Percentiles rank a stretch among this genome's conserved stretches.
Evolutionary conservation across 2,888 invertebrate species (phyloP).

Genomic region (Pollenia angustigena): DNA sequence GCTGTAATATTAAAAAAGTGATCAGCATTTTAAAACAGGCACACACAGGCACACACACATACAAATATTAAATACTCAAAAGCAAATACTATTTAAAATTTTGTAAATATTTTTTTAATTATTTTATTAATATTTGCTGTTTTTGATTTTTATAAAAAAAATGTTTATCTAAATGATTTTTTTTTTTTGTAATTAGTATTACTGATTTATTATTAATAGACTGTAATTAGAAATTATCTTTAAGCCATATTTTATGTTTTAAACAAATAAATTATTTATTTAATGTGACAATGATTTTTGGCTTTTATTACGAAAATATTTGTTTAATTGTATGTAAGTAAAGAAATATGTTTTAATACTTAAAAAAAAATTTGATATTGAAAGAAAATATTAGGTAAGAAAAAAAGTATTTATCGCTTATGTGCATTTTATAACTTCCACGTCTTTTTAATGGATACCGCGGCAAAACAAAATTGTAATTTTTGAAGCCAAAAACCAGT

Average conservation of each 20-base stretch:
- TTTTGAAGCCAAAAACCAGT: too few relatives aligned
- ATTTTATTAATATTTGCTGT: slow-evolving; percentile 4
- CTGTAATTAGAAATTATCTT: slow-evolving; percentile 67
- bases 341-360: neutral
- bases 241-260: slow-evolving; percentile 60
- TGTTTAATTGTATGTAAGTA: neutral
- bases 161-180: neutral
- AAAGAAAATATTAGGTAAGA: too few relatives aligned
- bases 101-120: slow-evolving; percentile 44
- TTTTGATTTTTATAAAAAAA: neutral
- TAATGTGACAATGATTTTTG: slow-evolving; percentile 39
- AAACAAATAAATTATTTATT: slow-evolving; percentile 70
- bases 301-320: slow-evolving; percentile 13
- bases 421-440: too few relatives aligned
- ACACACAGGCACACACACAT: neutral
- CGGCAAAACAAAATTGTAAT: too few relatives aligned
- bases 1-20: neutral
- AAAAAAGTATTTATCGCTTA: too few relatives aligned
- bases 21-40: neutral
- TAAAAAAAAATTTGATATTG: neutral
- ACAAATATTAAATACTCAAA: slow-evolving; percentile 17
- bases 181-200: slow-evolving; percentile 48
- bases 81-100: neutral
- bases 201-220: slow-evolving; percentile 63
- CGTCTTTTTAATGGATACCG: too few relatives aligned